Conservation (phyloP, 2,113 vertebrate genomes). For the Lonchura striata region DNA sequence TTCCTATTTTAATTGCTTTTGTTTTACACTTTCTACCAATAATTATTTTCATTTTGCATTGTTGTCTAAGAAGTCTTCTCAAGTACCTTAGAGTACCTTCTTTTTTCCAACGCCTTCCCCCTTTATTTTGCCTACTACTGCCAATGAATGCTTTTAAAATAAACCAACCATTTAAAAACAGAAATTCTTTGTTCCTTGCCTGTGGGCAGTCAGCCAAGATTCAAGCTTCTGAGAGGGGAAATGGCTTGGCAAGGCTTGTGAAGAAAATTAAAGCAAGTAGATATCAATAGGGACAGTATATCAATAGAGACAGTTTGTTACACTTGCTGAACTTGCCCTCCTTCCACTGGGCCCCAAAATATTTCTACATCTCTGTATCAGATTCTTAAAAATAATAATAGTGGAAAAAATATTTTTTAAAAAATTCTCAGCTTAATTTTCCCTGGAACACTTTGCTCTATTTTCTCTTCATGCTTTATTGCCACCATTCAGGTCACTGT, state of each 20-base stretch:
- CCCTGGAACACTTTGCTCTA: neutral
- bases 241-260: conserved; percentile 31
- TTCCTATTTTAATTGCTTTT: neutral
- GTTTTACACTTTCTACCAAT: neutral
- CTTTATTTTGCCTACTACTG: neutral
- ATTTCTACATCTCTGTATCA: neutral
- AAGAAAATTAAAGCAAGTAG: conserved; percentile 21
- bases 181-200: conserved; percentile 29
- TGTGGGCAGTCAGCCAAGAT: conserved; percentile 12
- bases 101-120: neutral
- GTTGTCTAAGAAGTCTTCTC: neutral
- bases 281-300: neutral
- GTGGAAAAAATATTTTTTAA: neutral
- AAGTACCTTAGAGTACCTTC: neutral
- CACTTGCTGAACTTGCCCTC: neutral
- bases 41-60: neutral
- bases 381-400: neutral
- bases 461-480: neutral
- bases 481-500: neutral
- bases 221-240: conserved; percentile 28
- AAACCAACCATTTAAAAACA: conserved; percentile 12
- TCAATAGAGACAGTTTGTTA: neutral
- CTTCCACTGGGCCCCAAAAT: neutral
- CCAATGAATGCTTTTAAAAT: conserved; percentile 4
- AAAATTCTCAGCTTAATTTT: neutral